phyloP scores from a whole-genome alignment of 2,113 vertebrate species.

The Grammomys dolichurus region DNA sequence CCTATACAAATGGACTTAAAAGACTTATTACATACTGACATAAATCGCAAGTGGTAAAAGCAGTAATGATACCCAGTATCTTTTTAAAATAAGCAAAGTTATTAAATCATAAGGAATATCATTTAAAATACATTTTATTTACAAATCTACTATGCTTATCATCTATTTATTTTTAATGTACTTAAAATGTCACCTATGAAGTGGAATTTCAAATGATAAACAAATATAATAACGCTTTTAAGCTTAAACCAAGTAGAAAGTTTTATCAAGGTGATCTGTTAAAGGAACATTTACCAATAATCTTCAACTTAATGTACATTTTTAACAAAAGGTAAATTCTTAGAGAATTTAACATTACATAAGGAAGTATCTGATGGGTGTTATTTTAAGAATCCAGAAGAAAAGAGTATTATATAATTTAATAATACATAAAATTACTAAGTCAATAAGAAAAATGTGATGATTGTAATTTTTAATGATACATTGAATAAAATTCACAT shows the following conservation, averaged over 20 bases:
- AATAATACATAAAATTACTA: constrained; percentile 18
- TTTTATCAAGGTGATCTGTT: background rate
- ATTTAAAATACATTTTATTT: constrained; percentile 2
- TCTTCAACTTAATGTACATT: background rate
- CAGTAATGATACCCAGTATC: background rate
- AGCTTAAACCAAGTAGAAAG: constrained; percentile 42
- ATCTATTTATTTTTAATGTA: background rate
- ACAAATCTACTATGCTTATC: background rate
- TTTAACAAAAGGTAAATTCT: constrained; percentile 7
- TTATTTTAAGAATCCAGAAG: constrained; percentile 42
- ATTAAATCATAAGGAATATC: background rate
- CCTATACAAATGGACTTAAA: background rate
- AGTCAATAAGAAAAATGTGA: constrained; percentile 36
- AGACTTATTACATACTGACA: background rate
- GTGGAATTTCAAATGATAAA: background rate
- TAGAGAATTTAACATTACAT: background rate
- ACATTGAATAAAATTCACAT: background rate
- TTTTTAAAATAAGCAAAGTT: background rate
- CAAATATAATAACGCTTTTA: background rate
- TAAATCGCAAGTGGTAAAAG: background rate
- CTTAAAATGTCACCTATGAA: constrained; percentile 21
- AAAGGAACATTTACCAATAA: background rate
- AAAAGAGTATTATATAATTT: background rate
- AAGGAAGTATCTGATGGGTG: background rate
- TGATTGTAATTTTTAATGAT: constrained; percentile 19